Conservation (phyloP, 2,888 invertebrate genomes). For the Urechis unicinctus region DNA sequence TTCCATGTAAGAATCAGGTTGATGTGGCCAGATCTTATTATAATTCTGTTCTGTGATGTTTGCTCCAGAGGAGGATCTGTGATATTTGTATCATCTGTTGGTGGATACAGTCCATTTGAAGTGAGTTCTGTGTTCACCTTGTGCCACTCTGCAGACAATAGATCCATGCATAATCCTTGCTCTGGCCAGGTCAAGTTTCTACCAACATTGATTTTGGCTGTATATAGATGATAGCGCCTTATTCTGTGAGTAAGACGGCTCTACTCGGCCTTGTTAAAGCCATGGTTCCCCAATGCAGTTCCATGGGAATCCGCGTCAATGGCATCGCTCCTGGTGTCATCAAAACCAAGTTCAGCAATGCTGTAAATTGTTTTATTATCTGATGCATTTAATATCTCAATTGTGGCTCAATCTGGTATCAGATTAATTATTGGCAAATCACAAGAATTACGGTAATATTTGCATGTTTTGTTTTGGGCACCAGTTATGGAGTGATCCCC, state of each 20-base stretch:
- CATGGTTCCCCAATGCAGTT: slow-evolving; percentile 67
- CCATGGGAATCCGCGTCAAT: slow-evolving; percentile 84
- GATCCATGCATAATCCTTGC: neutral
- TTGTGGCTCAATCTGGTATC: too few relatives aligned
- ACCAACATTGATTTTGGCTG: too few relatives aligned
- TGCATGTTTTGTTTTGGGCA: too few relatives aligned
- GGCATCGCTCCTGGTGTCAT: slow-evolving; percentile 88
- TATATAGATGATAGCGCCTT: slow-evolving; percentile 82
- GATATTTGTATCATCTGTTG: slow-evolving; percentile 79
- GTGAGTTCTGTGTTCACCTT: slow-evolving; percentile 23
- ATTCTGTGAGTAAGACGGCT: slow-evolving; percentile 90
- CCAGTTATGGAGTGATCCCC: slow-evolving; percentile 4
- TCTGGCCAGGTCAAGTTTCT: too few relatives aligned
- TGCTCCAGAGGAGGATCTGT: slow-evolving; percentile 68
- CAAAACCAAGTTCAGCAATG: slow-evolving; percentile 76
- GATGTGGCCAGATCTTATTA: neutral
- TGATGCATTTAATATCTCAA: neutral
- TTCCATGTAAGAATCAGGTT: neutral
- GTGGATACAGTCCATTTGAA: slow-evolving; percentile 58
- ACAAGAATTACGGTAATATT: too few relatives aligned
- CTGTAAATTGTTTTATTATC: slow-evolving; percentile 29
- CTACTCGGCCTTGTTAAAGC: slow-evolving; percentile 81
- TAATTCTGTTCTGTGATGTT: neutral
- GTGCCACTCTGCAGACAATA: neutral
- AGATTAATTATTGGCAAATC: too few relatives aligned